Conservation (phyloP, 2,888 invertebrate genomes). For the Carabus problematicus region DNA sequence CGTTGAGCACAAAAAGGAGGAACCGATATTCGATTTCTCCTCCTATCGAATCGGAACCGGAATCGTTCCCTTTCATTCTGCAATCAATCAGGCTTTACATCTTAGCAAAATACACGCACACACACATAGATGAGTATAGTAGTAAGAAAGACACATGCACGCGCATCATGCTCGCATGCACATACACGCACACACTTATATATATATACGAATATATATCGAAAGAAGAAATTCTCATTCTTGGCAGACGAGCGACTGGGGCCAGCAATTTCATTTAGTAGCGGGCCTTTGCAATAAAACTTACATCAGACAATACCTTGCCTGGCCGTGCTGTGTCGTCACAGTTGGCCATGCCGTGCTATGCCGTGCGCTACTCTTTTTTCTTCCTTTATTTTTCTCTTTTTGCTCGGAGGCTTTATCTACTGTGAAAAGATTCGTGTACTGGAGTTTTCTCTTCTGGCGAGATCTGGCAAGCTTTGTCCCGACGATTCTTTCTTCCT, state of each 20-base stretch:
- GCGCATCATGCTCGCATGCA: not conserved
- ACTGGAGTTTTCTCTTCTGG: slow-evolving; percentile 23
- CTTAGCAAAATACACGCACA: slow-evolving; percentile 34
- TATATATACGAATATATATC: not conserved
- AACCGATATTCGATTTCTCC: slow-evolving; percentile 37
- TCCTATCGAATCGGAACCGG: slow-evolving; percentile 35
- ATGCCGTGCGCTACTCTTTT: slow-evolving; percentile 26
- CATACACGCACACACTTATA: too few species aligned
- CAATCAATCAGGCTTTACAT: slow-evolving; percentile 42
- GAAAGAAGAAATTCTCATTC: slow-evolving; percentile 11
- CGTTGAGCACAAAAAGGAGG: slow-evolving; percentile 26
- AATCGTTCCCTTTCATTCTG: slow-evolving; percentile 39
- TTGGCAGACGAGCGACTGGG: slow-evolving; percentile 5
- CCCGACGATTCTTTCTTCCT: slow-evolving; percentile 4
- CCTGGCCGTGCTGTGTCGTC: slow-evolving; percentile 6
- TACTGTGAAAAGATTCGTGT: slow-evolving; percentile 34
- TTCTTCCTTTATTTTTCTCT: slow-evolving; percentile 27
- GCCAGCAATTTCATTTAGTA: slow-evolving; percentile 31
- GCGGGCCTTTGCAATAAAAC: slow-evolving; percentile 35
- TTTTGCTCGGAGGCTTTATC: slow-evolving; percentile 31
- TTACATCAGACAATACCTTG: slow-evolving; percentile 37
- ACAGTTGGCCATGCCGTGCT: not conserved
- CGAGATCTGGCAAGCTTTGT: slow-evolving; percentile 5
- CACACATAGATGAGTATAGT: not conserved
- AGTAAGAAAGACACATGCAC: not conserved